These are phyloP conservation scores for Eublepharis macularius DNA, from an alignment of 2,113 vertebrate species.

Conservation along the genomic window DNA sequence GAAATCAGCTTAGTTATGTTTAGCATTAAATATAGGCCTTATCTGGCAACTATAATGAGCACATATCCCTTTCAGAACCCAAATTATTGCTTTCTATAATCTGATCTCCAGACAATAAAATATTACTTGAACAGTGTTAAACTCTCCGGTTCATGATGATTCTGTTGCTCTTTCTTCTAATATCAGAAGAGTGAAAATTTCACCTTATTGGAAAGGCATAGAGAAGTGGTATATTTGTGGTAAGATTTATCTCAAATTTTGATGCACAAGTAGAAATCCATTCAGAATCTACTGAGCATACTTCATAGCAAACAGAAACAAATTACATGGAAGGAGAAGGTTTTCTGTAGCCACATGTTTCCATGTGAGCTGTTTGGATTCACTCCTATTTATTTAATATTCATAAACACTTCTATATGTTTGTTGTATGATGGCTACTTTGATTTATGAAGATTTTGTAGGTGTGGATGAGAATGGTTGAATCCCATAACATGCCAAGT, in stretches of 20 bases:
- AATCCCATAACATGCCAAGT: background rate
- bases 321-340: background rate
- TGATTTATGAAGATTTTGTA: background rate
- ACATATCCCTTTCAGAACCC: background rate
- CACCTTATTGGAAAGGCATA: background rate
- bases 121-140: background rate
- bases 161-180: background rate
- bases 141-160: background rate
- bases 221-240: background rate
- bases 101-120: background rate
- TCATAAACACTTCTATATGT: background rate
- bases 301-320: background rate
- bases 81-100: background rate
- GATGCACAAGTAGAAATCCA: background rate
- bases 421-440: conserved; percentile 6
- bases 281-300: background rate
- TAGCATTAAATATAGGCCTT: conserved; percentile 4
- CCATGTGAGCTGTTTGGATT: background rate
- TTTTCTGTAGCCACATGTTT: background rate
- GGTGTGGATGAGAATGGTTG: background rate
- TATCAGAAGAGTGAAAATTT: background rate
- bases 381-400: background rate
- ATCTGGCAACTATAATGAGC: conserved; percentile 5
- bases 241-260: background rate
- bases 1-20: background rate